Conservation (phyloP, 2,888 invertebrate species). For the Coelopa pilipes region DNA sequence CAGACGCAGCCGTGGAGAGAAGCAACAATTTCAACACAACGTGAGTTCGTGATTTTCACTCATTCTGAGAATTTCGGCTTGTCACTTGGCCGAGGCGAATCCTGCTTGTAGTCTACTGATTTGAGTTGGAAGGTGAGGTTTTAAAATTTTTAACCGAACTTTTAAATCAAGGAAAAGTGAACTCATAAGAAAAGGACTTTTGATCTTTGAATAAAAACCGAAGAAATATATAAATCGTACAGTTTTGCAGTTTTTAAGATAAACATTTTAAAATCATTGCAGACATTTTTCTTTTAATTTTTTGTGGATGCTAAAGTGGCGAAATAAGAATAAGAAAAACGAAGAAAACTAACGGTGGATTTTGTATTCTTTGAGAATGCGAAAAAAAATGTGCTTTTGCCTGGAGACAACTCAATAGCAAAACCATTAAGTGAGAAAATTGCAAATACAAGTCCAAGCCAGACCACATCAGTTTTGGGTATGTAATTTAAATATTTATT, state of each 20-base stretch:
- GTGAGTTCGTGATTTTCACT: too few relatives aligned
- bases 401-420: background rate
- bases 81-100: slow-evolving; percentile 30
- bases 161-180: slow-evolving; percentile 25
- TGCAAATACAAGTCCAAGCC: too few relatives aligned
- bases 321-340: slow-evolving; percentile 4
- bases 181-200: slow-evolving; percentile 16
- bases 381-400: slow-evolving; percentile 34
- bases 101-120: slow-evolving; percentile 48
- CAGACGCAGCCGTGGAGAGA: slow-evolving; percentile 3
- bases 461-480: background rate
- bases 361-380: slow-evolving; percentile 32
- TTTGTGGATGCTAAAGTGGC: slow-evolving; percentile 21
- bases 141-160: slow-evolving; percentile 38
- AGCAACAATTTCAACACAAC: background rate
- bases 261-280: slow-evolving; percentile 20
- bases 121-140: slow-evolving; percentile 53
- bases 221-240: background rate
- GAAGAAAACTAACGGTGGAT: slow-evolving; percentile 31
- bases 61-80: slow-evolving; percentile 13
- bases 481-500: background rate
- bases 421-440: too few relatives aligned
- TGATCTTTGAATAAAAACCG: background rate
- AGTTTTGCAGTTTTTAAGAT: slow-evolving; percentile 3
- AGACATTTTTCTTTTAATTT: slow-evolving; percentile 27